These are phyloP conservation scores for Machimus atricapillus DNA, from an alignment of 2,888 invertebrate genomes.

Conservation along the genomic window DNA sequence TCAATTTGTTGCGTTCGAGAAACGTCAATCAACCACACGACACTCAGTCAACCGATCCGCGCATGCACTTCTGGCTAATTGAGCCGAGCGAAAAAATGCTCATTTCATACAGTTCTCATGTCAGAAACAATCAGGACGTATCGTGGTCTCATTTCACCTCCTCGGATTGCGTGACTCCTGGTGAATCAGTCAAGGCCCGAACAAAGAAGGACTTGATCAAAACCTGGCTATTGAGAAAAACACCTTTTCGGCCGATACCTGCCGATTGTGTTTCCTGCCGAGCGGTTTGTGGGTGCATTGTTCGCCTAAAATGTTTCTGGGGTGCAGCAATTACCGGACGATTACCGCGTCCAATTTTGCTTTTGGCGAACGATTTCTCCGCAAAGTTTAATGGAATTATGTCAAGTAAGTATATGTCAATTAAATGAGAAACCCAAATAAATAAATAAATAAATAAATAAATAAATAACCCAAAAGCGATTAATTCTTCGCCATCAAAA, in stretches of 20 bases:
- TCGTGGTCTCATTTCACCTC: not conserved
- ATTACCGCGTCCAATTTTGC: constrained; percentile 17
- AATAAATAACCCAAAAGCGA: not conserved
- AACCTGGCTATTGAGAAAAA: constrained; percentile 3
- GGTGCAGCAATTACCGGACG: not conserved
- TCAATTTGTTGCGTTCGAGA: constrained; percentile 10
- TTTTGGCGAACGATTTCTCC: not conserved
- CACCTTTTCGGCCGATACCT: not conserved
- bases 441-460: too few species aligned
- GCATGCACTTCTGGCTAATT: not conserved
- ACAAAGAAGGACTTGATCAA: not conserved
- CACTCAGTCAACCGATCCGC: constrained; percentile 28
- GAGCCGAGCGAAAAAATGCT: not conserved
- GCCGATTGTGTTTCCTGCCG: constrained; percentile 17
- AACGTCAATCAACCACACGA: constrained; percentile 39
- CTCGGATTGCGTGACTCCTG: constrained; percentile 10
- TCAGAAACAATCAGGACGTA: not conserved
- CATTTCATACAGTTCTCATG: constrained; percentile 35
- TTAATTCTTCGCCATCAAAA: not conserved
- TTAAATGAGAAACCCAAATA: not conserved
- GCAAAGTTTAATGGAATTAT: constrained; percentile 2
- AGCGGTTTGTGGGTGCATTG: constrained; percentile 5
- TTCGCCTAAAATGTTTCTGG: not conserved
- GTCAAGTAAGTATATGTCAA: constrained; percentile 14
- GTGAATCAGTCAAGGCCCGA: not conserved